Evolutionary conservation across 2,888 invertebrate genomes (phyloP).

Genomic region (Dermolepida albohirtum): DNA sequence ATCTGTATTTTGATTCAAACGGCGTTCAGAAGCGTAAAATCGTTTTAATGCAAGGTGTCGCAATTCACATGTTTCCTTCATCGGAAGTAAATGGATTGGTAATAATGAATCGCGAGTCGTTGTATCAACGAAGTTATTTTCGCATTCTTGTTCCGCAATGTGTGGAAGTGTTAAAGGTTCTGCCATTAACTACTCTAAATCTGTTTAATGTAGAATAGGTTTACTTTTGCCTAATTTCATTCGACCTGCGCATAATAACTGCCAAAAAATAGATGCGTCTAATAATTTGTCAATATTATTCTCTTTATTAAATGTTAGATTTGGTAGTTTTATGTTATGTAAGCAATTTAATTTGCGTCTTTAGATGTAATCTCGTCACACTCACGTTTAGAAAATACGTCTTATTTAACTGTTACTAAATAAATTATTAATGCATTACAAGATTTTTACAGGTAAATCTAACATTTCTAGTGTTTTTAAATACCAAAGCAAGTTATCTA

Average conservation of each 20-base stretch:
- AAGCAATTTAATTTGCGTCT: too few relatives aligned
- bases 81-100: too few relatives aligned
- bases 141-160: conserved; percentile 3
- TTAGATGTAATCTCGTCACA: too few relatives aligned
- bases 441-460: too few relatives aligned
- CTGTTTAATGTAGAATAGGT: background rate
- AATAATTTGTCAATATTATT: too few relatives aligned
- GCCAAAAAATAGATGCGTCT: background rate
- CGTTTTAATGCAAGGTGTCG: background rate
- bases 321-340: too few relatives aligned
- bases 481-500: too few relatives aligned
- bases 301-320: background rate
- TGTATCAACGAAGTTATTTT: background rate
- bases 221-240: background rate
- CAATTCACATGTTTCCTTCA: background rate
- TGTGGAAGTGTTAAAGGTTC: background rate
- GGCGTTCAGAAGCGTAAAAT: background rate
- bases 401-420: too few relatives aligned
- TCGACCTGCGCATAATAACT: conserved; percentile 5
- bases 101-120: background rate
- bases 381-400: too few relatives aligned
- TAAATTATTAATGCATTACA: too few relatives aligned
- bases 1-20: background rate
- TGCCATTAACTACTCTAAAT: background rate
- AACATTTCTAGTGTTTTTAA: too few relatives aligned